phyloP scores from a whole-genome alignment of 2,113 vertebrate genomes.

The Sylvilagus bachmani region DNA sequence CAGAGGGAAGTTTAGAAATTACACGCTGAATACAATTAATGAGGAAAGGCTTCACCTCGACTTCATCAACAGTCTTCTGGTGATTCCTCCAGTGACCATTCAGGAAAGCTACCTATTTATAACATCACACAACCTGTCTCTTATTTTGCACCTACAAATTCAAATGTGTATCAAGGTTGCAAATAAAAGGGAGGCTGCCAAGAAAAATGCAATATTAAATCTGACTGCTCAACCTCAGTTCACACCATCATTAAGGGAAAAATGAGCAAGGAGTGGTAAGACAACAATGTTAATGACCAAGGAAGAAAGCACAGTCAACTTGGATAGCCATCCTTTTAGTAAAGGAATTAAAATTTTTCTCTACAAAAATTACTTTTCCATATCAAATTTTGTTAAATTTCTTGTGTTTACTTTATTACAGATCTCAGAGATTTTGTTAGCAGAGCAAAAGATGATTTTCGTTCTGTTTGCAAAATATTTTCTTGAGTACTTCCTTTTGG shows the following conservation, averaged over 20 bases:
- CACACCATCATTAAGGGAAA: not conserved
- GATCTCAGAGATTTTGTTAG: constrained; percentile 12
- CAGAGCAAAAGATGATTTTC: constrained; percentile 32
- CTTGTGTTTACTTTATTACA: not conserved
- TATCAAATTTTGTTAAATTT: constrained; percentile 16
- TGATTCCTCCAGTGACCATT: constrained; percentile 90
- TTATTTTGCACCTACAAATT: constrained; percentile 76
- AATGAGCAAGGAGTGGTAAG: not conserved
- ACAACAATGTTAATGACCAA: not conserved
- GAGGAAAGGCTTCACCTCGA: constrained; percentile 89
- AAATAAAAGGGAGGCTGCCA: constrained; percentile 59
- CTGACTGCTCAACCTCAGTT: constrained; percentile 69
- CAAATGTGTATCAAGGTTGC: constrained; percentile 64
- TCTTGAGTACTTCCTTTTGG: constrained; percentile 38
- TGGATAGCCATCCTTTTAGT: not conserved
- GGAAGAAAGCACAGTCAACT: not conserved
- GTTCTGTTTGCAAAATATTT: constrained; percentile 8
- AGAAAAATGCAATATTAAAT: constrained; percentile 17
- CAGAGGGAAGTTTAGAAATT: constrained; percentile 94
- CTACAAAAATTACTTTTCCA: not conserved
- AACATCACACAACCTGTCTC: constrained; percentile 84
- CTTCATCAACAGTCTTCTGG: constrained; percentile 89
- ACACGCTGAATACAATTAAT: constrained; percentile 90
- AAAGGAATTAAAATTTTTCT: not conserved
- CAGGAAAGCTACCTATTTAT: constrained; percentile 85